phyloP scores from a whole-genome alignment of 2,113 vertebrate species.

The Dicerorhinus sumatrensis region DNA sequence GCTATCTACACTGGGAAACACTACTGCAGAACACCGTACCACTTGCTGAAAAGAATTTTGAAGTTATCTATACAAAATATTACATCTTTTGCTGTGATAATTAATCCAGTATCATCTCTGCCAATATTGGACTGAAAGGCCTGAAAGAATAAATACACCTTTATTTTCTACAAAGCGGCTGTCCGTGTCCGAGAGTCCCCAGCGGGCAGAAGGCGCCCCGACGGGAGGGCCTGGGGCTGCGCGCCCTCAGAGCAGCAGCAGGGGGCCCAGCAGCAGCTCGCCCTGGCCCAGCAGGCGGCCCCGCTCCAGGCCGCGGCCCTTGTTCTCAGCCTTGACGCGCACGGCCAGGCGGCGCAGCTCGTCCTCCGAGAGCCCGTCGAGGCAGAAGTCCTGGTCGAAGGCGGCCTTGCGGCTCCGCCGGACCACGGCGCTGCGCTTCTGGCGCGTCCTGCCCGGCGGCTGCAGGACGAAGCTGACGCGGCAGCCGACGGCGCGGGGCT shows the following conservation, averaged over 20 bases:
- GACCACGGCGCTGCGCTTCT: slow-evolving; percentile 89
- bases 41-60: neutral
- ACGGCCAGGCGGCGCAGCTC: slow-evolving; percentile 88
- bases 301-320: slow-evolving; percentile 91
- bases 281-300: slow-evolving; percentile 86
- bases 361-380: slow-evolving; percentile 90
- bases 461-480: slow-evolving; percentile 88
- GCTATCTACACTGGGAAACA: neutral
- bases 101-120: neutral
- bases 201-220: neutral
- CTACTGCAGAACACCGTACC: neutral
- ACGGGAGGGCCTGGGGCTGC: slow-evolving; percentile 77
- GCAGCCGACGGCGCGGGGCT: slow-evolving; percentile 92
- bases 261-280: slow-evolving; percentile 26
- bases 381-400: slow-evolving; percentile 93
- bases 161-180: slow-evolving; percentile 1
- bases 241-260: neutral
- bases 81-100: neutral
- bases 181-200: neutral
- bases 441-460: slow-evolving; percentile 88
- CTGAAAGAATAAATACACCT: neutral
- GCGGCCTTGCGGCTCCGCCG: slow-evolving; percentile 89
- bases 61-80: neutral
- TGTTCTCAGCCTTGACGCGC: slow-evolving; percentile 92
- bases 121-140: neutral